Evolutionary conservation across 2,888 invertebrate species (phyloP), one percentile per base, ranked within the genome.

Genomic region (Pollenia labialis): DNA sequence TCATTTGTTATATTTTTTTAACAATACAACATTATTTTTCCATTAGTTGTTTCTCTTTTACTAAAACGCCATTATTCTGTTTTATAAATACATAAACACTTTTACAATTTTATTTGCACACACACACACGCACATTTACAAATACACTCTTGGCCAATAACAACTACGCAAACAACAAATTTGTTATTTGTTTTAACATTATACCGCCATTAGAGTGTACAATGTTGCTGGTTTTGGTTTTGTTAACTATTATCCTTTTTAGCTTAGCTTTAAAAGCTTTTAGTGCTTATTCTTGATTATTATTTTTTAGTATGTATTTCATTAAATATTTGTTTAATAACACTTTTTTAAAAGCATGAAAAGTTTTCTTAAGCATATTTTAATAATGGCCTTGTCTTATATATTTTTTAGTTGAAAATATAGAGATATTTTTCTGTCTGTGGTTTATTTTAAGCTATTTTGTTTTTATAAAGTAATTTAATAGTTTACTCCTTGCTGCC

Each of bases 21-120:
- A 81, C 11, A 56, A 64, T 42, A 23, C 48, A 71, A 71, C 82
- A 83, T 76, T 75, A 80, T 80, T 76, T 82, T 80, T 71, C 75
- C 71, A 83, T 83, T 86, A 86, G 75, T 80, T 64, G 23, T 52
- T 64, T 68, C 42, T 75, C 44, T 71, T 46, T 64, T 81, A 32
- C 83, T 82, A 86, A 86, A 86, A 86, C 56, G 32, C 71, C 83
- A 86, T 86, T 86, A 86, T 79, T 11, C 80, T 83, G 62, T 75
- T 77, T 72, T 72, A 66, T 60, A 68, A 68, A 81, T 68, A 68
- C 66, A 66, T 54, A 46, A 66, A 58, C 66, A 81, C 50, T 60
- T 72, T 44, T 16, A 52, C 60, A 2, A 58, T 58, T 74, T 68
- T 44, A 68, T 60, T 16, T 54, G 16, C 40, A 32, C 11, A 16